Conservation (phyloP, 2,888 invertebrate genomes). For the Vannuccia rotundouncinata region DNA sequence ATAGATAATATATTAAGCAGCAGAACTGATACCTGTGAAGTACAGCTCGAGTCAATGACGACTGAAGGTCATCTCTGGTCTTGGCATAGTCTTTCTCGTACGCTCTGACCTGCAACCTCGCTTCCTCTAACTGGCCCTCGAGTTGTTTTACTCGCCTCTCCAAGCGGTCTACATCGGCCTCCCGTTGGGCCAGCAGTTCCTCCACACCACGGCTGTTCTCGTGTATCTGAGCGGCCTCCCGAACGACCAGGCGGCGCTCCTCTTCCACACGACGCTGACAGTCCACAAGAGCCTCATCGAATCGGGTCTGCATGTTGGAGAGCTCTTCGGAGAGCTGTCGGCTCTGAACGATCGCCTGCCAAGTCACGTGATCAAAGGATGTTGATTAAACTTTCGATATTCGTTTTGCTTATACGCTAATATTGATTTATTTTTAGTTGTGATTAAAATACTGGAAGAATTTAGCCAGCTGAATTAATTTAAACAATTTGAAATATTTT, state of each 20-base stretch:
- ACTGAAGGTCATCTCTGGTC: constrained; percentile 39
- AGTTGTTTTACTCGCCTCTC: neutral
- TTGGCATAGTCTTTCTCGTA: constrained; percentile 50
- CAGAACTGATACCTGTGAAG: constrained; percentile 34
- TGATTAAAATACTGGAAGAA: too few species aligned
- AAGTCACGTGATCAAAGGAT: too few species aligned
- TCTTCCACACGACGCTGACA: constrained; percentile 30
- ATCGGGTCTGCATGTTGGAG: constrained; percentile 46
- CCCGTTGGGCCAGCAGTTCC: constrained; percentile 47
- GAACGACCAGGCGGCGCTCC: constrained; percentile 45
- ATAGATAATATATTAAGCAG: too few species aligned
- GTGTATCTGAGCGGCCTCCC: constrained; percentile 44
- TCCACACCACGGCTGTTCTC: constrained; percentile 44
- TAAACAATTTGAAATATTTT: too few species aligned
- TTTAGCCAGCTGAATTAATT: too few species aligned
- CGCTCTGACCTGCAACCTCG: constrained; percentile 46
- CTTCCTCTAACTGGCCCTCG: constrained; percentile 44
- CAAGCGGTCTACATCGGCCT: constrained; percentile 40
- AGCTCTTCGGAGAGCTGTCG: constrained; percentile 53
- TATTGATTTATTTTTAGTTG: too few species aligned
- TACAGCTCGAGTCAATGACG: constrained; percentile 25
- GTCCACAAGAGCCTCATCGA: constrained; percentile 46
- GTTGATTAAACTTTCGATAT: too few species aligned
- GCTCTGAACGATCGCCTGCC: constrained; percentile 48
- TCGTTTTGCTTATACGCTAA: too few species aligned